Base-by-base conservation (phyloP, 2,797 vertebrate species). In the Xenops minutus region DNA sequence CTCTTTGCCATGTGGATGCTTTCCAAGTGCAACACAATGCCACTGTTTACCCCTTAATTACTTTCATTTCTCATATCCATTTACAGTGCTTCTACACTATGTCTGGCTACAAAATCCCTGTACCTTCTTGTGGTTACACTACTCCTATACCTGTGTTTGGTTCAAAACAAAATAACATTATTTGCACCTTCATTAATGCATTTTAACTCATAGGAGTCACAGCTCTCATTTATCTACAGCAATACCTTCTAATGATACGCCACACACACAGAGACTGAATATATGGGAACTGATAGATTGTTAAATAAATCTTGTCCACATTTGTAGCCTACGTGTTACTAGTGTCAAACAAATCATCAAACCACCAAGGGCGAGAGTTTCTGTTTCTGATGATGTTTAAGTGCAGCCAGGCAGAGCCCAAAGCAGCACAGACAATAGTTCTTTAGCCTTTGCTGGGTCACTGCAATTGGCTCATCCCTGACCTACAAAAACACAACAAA, bases 231-330 rank as follows among this genome's bases (percentile, higher is more conserved):
- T 37, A 37, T 29, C 19, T 61, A 10, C 23, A n/a, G 14, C 8
- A 12, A 1, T 39, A 17, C 17, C 29, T 62, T 51, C 22, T 64
- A 43, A 29, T 36, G 37, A 32, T 22, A 49, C 10, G 3, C 10
- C 17, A 16, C 36, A 20, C 51, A 30, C 7, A 5, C 43, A 10
- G 1, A 2, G 36, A 10, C 1, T 3, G 19, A 21, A 32, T 27
- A 7, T 11, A 15, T 18, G 8, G 21, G 3, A 32, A 64, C 10
- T 32, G 22, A 19, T 56, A 22, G 13, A 14, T 11, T 71, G 7
- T 16, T 49, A 43, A 29, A 37, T 43, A 21, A 36, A 37, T 27
- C 14, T 37, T 27, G 14, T 23, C 23, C 8, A 23, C 15, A 64
- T 32, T 43, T 43, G 22, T 22, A 41, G 17, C 27, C 8, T 32